Base-by-base conservation (phyloP, 2,888 invertebrate species). In the Notodonta dromedarius region DNA sequence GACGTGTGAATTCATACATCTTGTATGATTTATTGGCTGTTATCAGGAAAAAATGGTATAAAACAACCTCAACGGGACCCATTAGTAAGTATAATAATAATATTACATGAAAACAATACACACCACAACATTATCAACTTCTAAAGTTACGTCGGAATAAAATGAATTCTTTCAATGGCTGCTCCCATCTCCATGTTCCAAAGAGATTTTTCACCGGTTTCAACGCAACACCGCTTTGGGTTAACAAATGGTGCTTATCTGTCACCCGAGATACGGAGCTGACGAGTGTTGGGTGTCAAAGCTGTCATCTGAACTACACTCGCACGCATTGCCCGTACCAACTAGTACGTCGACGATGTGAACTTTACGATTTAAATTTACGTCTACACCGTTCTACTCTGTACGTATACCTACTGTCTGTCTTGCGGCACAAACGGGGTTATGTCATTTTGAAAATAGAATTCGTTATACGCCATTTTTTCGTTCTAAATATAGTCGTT, bases 211-310 rank as follows among this genome's bases (percentile, higher is more conserved):
- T 77, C 74, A 80, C 65, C 60, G 78, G 79, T 78, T 76, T 71
- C 74, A 72, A 74, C 68, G 74, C 65, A 66, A 70, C 69, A 73
- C 78, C 77, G 80, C 78, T 80, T 78, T 76, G 71, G 73, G 76
- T 78, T 80, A 84, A 86, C 84, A 87, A 88, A 88, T 85, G 84
- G 80, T 79, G 76, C 84, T 87, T 86, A 86, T 88, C 83, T 80
- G 82, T 85, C 87, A 84, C 83, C 80, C 79, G 79, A 85, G 85
- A 84, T 85, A 84, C 81, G 84, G 74, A 74, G 76, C 76, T 79
- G 86, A 84, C 84, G 84, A 85, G 87, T 83, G 84, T 84, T 78
- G 79, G 79, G 80, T 84, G 85, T 85, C 84, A 85, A 82, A 85
- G 83, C 84, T 80, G 85, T 85, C 86, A 86, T 80, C 80, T 78